Base-by-base conservation (phyloP, 2,888 invertebrate genomes). In the Leptinotarsa rubiginosa region DNA sequence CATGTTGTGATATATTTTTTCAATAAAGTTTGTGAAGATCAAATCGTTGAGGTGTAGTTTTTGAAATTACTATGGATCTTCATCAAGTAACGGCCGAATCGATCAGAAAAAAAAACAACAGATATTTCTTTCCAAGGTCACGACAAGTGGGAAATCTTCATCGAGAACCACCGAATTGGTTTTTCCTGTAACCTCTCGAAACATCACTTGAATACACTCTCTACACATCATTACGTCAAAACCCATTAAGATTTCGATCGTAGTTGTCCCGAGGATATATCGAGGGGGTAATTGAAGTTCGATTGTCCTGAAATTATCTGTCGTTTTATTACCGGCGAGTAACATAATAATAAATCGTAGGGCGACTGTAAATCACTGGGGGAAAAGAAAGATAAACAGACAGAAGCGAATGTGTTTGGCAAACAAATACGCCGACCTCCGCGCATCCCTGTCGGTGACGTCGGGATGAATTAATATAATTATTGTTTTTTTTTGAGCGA, bases 231-330 rank as follows among this genome's bases (percentile, higher is more conserved):
- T 62, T 62, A 62, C 62, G 31, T 41, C 31, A 62, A 62, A 41
- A 62, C 25, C 41, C 62, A 62, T 62, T 41, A 62, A 62, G 41
- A 62, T 62, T 41, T 62, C 62, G 15, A 62, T 25, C 25, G 59
- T 25, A 52, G 52, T 18, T 41, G 18, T 59, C 18, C 31, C 41
- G 25, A 62, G 62, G n/a, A 31, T 31, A 18, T 13, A 62, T 41
- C 62, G 31, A 41, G 62, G 41, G 62, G 62, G 62, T 62, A 62
- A 62, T 62, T n/a, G 62, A n/a, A 62, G 62, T 62, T 62, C 62
- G 62, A 62, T 62, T 62, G 62, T 62, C 15, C 62, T 41, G 62
- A 62, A 62, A 62, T 62, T 62, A 62, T 62, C 62, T 62, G 62
- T 62, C 62, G 41, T 62, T 62, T 62, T n/a, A 62, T 62, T 62